Evolutionary conservation across 2,113 vertebrate genomes (phyloP), one percentile per base, ranked within the genome.

Genomic region (Hyla sarda): DNA sequence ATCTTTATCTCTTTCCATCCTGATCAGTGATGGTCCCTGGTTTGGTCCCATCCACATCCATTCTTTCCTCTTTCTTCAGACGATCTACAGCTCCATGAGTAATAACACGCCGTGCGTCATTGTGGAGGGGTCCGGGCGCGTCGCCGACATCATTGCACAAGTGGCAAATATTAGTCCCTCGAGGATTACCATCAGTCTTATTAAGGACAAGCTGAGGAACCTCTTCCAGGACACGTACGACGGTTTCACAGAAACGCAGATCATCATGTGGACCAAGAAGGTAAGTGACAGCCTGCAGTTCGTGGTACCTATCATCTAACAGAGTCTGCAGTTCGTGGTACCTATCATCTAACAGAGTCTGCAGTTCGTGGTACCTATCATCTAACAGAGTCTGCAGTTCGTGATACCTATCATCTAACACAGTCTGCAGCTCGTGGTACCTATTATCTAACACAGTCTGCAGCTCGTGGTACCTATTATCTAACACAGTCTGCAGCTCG

Each of bases 181-280:
- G 34, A 86, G 56, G 74, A 90, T 95, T 87, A 95, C 93, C 3
- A 90, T 95, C 11, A 48, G 69, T 12, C 84, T 92, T 74, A 92
- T 95, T 52, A 87, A 91, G 10, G 90, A 91, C 74, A 88, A 94
- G 50, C 86, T 95, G 90, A 93, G 90, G 74, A 93, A 60, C 80
- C 95, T 91, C 87, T 95, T 95, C 65, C 82, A 89, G 47, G 81
- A 91, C 62, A 92, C 93, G 25, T 94, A 91, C 30, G 87, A 92
- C 13, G 85, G 0, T 0, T 93, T 95, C 85, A 12, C 82, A 1
- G 87, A 93, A 60, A 34, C 74, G 7, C 76, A 80, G 5, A 92
- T 95, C 48, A 90, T 93, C 65, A 90, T 92, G 65, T 96, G 93
- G 94, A 95, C 95, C 56, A 95, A 96, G 88, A 95, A 94, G 93